Evolutionary conservation across 2,113 vertebrate species (phyloP), one percentile per base, ranked within the genome.

Genomic region (Cyprinus carpio): DNA sequence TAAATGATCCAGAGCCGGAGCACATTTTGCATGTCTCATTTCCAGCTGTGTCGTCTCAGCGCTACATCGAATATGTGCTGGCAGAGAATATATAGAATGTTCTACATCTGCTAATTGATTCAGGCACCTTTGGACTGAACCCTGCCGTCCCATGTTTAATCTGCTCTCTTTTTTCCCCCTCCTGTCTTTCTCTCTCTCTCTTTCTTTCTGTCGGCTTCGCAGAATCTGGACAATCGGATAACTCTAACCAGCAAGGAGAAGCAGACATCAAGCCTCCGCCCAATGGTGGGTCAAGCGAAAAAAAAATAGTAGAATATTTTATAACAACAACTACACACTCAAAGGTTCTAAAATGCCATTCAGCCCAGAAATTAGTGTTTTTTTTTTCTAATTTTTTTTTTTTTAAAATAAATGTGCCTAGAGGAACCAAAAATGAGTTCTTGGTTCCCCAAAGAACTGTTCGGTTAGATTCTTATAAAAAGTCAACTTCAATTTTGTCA

Each of bases 191-290:
- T 82, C 76, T 54, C 43, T 80, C 51, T 82, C 72, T 54, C 43
- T 84, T 31, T 29, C 46, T 49, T 4, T 87, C 34, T 71, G 88
- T 65, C 62, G 51, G 85, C 51, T 86, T 58, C 62, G 71, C 94
- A 98, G 97, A 98, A 96, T 97, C 97, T 85, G 96, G 96, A 96
- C 97, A 98, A 96, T 98, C 97, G 92, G 97, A 98, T 90, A 97
- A 94, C 92, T 96, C 97, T 89, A 98, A 97, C 95, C 97, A 97
- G 93, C 97, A 97, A 95, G 96, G 96, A 93, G 97, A 98, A 85
- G 95, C 96, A 91, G 97, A 98, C 92, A 96, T 98, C 93, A 98
- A 98, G 93, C 97, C 97, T 90, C 96, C 97, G 87, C 96, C 97
- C 88, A 98, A 98, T 75, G 97, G 97, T 97, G 87, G 89, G 95